phyloP scores from a whole-genome alignment of 2,113 vertebrate genomes.

The Hippocampus barbouri region DNA sequence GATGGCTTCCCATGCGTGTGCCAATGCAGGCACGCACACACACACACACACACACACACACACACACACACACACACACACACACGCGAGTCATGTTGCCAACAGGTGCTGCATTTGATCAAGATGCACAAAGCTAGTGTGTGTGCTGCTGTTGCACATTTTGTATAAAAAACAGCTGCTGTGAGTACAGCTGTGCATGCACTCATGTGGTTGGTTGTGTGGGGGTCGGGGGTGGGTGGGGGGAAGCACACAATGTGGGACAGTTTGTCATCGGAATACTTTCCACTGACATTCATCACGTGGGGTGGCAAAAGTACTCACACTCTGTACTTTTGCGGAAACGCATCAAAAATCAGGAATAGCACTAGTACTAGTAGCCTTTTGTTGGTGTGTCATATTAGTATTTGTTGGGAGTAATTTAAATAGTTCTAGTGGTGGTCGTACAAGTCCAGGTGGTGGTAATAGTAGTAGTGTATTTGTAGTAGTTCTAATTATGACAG shows the following conservation, averaged over 20 bases:
- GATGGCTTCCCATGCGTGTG: slow-evolving; percentile 42
- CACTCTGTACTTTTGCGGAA: neutral
- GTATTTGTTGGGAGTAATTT: no score
- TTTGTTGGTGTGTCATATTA: no score
- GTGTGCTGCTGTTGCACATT: slow-evolving; percentile 59
- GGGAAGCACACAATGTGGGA: neutral
- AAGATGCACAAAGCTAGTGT: slow-evolving; percentile 42
- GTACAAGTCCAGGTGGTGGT: no score
- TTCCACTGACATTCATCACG: neutral
- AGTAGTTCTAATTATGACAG: no score
- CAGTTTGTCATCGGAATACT: neutral
- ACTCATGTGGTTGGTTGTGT: slow-evolving; percentile 10
- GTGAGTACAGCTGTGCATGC: slow-evolving; percentile 56
- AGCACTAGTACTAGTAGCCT: no score
- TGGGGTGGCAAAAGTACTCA: neutral
- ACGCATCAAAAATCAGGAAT: no score
- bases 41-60: slow-evolving; percentile 15
- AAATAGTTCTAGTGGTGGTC: no score
- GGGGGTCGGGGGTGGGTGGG: neutral
- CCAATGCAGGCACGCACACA: slow-evolving; percentile 10
- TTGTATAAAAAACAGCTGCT: slow-evolving; percentile 57
- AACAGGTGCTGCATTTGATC: slow-evolving; percentile 65
- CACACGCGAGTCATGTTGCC: slow-evolving; percentile 42
- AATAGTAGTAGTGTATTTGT: no score
- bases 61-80: slow-evolving; percentile 16